These are phyloP conservation scores for Protomyctophum bolini DNA, from an alignment of 2,113 vertebrate genomes.

Conservation along the genomic window DNA sequence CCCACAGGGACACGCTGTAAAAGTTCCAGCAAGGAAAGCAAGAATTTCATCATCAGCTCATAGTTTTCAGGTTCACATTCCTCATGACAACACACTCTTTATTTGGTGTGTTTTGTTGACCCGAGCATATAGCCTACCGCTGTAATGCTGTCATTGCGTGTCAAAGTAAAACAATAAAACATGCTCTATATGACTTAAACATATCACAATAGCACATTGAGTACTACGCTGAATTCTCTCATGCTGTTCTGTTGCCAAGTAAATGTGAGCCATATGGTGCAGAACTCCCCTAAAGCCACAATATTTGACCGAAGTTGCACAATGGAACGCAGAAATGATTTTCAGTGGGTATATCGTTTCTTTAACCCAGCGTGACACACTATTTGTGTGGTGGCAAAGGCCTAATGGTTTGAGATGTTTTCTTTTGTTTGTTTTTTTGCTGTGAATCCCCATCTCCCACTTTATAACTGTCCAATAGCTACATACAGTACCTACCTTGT, in stretches of 20 bases:
- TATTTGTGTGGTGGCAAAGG: too few species aligned
- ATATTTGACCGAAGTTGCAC: not conserved
- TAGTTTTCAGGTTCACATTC: constrained; percentile 55
- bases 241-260: constrained; percentile 6
- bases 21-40: constrained; percentile 67
- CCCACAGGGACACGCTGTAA: constrained; percentile 74
- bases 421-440: too few species aligned
- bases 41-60: constrained; percentile 76
- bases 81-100: constrained; percentile 34
- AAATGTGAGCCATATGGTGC: not conserved
- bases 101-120: constrained; percentile 16
- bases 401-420: too few species aligned
- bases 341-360: too few species aligned
- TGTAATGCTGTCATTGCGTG: not conserved
- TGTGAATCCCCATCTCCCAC: too few species aligned
- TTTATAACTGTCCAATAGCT: too few species aligned
- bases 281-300: too few species aligned
- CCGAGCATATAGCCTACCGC: not conserved
- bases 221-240: not conserved
- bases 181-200: not conserved
- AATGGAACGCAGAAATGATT: not conserved
- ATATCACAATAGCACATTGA: not conserved
- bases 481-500: too few species aligned
- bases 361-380: not conserved
- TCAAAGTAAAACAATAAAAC: constrained; percentile 2